Conservation (phyloP, 2,888 invertebrate species). For the Leptinotarsa juncta region DNA sequence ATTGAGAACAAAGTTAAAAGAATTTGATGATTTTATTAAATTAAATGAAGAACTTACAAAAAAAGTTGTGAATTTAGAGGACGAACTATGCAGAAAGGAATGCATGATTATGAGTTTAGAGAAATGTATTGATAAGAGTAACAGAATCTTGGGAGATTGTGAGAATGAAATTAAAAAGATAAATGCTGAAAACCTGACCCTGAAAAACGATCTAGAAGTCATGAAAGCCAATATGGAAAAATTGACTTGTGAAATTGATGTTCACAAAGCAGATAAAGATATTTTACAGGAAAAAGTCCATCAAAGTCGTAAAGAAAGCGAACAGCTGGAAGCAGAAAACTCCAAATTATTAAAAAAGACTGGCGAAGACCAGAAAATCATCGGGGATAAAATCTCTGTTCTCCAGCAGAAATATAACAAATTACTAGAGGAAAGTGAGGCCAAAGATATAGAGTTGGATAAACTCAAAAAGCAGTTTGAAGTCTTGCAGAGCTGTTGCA, state of each 20-base stretch:
- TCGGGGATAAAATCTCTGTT: conserved; percentile 18
- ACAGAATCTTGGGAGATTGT: conserved; percentile 38
- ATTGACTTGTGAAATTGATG: conserved; percentile 20
- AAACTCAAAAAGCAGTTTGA: conserved; percentile 28
- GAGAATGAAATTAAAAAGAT: conserved; percentile 39
- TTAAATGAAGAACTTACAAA: conserved; percentile 2
- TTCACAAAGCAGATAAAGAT: conserved; percentile 26
- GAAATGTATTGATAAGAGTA: conserved; percentile 41
- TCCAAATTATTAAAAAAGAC: conserved; percentile 16
- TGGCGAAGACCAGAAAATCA: conserved; percentile 10
- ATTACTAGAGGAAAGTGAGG: conserved; percentile 24
- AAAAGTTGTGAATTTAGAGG: conserved; percentile 21
- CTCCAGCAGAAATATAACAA: conserved; percentile 29
- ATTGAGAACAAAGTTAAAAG: conserved; percentile 20
- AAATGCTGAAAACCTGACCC: conserved; percentile 25
- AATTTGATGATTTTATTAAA: conserved; percentile 4
- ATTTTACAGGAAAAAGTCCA: conserved; percentile 25
- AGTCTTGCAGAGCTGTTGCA: conserved; percentile 12
- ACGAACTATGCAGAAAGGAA: conserved; percentile 31
- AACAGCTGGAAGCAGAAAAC: conserved; percentile 28
- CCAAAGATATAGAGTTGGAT: conserved; percentile 31
- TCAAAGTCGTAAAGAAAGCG: conserved; percentile 16
- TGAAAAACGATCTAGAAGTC: conserved; percentile 30
- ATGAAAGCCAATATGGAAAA: conserved; percentile 16
- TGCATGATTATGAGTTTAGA: conserved; percentile 37